phyloP scores from a whole-genome alignment of 2,888 invertebrate species.

The Agrotis ipsilon region DNA sequence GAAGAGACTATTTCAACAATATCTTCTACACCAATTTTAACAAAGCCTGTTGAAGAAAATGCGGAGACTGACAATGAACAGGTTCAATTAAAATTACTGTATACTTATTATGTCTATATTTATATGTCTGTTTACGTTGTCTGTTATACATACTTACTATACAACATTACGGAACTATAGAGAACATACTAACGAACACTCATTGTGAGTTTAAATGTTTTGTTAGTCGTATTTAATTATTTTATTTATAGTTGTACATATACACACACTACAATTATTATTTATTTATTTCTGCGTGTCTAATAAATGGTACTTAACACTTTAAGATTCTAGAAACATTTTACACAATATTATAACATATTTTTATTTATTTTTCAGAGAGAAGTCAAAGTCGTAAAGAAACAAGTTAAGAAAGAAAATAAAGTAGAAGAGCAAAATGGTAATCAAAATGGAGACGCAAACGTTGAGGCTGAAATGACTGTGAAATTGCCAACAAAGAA shows the following conservation, averaged over 20 bases:
- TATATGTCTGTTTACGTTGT: slow-evolving; percentile 83
- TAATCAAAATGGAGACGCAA: slow-evolving; percentile 80
- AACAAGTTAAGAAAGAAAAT: slow-evolving; percentile 79
- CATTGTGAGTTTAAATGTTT: slow-evolving; percentile 75
- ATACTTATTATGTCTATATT: slow-evolving; percentile 84
- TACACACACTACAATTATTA: slow-evolving; percentile 36
- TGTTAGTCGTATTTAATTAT: slow-evolving; percentile 48
- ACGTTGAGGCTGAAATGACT: slow-evolving; percentile 80
- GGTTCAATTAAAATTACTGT: slow-evolving; percentile 88
- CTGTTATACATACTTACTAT: slow-evolving; percentile 83
- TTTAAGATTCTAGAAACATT: not conserved
- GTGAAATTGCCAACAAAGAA: slow-evolving; percentile 84
- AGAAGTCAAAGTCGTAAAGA: slow-evolving; percentile 81
- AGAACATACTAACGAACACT: slow-evolving; percentile 66
- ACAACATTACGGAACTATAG: slow-evolving; percentile 80
- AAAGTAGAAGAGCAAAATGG: slow-evolving; percentile 80
- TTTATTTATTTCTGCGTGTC: slow-evolving; percentile 41
- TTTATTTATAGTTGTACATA: slow-evolving; percentile 52
- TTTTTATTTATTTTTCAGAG: slow-evolving; percentile 79
- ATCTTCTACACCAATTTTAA: slow-evolving; percentile 50
- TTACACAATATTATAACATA: slow-evolving; percentile 14
- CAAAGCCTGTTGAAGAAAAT: slow-evolving; percentile 72
- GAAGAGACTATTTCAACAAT: slow-evolving; percentile 49
- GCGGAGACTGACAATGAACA: slow-evolving; percentile 78
- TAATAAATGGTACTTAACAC: slow-evolving; percentile 24